Evolutionary conservation across 2,888 invertebrate genomes (phyloP), one percentile per base, ranked within the genome.

Genomic region (Sarcophaga carnaria): DNA sequence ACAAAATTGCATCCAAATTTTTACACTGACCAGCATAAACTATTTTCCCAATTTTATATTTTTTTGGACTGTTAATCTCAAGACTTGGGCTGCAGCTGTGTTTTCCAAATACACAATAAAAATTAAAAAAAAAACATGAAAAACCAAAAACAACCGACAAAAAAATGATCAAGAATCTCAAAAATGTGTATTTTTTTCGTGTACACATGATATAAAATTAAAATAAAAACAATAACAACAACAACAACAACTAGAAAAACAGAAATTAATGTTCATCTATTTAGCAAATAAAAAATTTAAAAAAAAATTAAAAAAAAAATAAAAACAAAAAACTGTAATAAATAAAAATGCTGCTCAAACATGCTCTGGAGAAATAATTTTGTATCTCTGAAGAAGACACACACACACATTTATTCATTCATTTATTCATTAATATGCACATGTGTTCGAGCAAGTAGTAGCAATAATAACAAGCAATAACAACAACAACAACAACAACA

Each of bases 181-280:
- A 45, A 69, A 78, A 85, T 72, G 12, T 54, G 54, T 12, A 54
- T 54, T 54, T 54, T 54, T 17, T 17, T 14, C 1, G 4, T 14
- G 14, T 54, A 1, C 14, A 54, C 54, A 14, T 54, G 54, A 54
- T 54, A 54, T 54, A 17, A 54, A 54, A 54, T 17, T 14, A 3
- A 54, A 54, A 14, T 14, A 14, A 17, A 54, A 54, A 54, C 14
- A 54, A 54, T 14, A 12, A 54, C 0, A 54, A 17, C 3, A 14
- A 54, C 4, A 54, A 49, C 49, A 11, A 49, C 14, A 17, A 54
- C 22, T 1, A 17, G 5, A 62, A 62, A 20, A 20, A 66, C 71
- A 62, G 69, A 80, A 86, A 83, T 67, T 75, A 80, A 83, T 83
- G 74, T 66, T 80, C 67, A 12, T 71, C 66, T 72, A 86, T 83